These are phyloP conservation scores for Laspeyria flexula DNA, from an alignment of 2,888 invertebrate species.

Conservation along the genomic window DNA sequence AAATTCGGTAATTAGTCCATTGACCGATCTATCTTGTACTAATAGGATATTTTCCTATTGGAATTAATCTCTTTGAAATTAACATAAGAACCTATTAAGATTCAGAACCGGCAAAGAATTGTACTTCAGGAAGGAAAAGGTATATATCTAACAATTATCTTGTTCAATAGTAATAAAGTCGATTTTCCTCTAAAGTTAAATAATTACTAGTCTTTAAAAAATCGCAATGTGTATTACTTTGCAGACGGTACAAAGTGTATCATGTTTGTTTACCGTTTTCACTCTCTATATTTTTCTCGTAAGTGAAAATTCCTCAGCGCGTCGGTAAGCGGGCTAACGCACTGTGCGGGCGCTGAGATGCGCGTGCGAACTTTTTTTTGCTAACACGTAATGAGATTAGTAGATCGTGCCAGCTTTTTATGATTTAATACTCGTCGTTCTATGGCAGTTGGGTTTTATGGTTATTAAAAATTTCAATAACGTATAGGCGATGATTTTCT, in stretches of 20 bases:
- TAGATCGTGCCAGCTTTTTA: constrained; percentile 32
- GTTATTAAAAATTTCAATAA: neutral
- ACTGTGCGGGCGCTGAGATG: constrained; percentile 26
- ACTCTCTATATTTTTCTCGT: constrained; percentile 79
- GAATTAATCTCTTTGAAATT: too few species aligned
- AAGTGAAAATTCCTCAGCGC: constrained; percentile 68
- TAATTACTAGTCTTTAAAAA: too few species aligned
- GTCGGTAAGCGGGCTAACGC: constrained; percentile 11
- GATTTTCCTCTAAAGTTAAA: too few species aligned
- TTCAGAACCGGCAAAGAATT: too few species aligned
- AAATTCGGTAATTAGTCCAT: too few species aligned
- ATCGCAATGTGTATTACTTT: constrained; percentile 25
- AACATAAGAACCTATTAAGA: too few species aligned
- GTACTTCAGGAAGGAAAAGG: too few species aligned
- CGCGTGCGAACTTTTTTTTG: constrained; percentile 47
- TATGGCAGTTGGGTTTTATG: constrained; percentile 3
- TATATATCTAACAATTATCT: too few species aligned
- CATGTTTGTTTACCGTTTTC: constrained; percentile 80
- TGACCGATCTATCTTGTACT: too few species aligned
- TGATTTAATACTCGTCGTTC: constrained; percentile 14
- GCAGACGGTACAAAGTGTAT: constrained; percentile 57
- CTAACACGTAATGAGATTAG: constrained; percentile 41
- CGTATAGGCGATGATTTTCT: neutral
- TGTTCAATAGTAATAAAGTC: too few species aligned
- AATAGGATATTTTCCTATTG: too few species aligned